A percentile compares a stretch with the other conserved stretches of the same genome.
These are phyloP conservation scores for Podarcis siculus DNA, from an alignment of 2,797 vertebrate species.

Conservation along the genomic window DNA sequence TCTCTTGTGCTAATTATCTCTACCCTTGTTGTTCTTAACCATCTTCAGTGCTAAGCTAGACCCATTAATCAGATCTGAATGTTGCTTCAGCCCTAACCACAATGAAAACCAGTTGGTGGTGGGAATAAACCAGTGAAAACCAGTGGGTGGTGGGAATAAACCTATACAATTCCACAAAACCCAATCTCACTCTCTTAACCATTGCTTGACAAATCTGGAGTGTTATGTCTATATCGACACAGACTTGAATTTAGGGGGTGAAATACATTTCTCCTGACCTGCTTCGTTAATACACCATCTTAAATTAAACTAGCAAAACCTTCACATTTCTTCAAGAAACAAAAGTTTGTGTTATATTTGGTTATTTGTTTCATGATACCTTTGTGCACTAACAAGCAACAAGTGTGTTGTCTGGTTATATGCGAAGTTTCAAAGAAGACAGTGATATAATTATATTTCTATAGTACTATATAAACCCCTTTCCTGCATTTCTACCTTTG, in stretches of 20 bases:
- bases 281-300: neutral
- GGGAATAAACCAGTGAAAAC: neutral
- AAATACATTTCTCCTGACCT: neutral
- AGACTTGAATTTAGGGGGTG: neutral
- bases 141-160: neutral
- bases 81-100: neutral
- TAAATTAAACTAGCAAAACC: neutral
- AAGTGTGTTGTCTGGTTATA: neutral
- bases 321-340: conserved; percentile 22
- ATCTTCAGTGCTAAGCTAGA: neutral
- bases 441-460: conserved; percentile 13
- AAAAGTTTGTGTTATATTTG: conserved; percentile 13
- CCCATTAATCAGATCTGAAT: neutral
- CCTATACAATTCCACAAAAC: neutral
- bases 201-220: neutral
- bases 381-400: neutral
- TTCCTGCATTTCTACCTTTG: conserved; percentile 26
- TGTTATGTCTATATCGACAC: too few species aligned
- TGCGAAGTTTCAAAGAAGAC: neutral
- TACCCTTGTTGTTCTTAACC: too few species aligned
- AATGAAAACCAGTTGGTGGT: neutral
- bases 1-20: neutral
- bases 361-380: conserved; percentile 9
- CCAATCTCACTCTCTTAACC: neutral
- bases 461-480: neutral